phyloP scores from a whole-genome alignment of 2,888 invertebrate species.

The Cantharis rufa region DNA sequence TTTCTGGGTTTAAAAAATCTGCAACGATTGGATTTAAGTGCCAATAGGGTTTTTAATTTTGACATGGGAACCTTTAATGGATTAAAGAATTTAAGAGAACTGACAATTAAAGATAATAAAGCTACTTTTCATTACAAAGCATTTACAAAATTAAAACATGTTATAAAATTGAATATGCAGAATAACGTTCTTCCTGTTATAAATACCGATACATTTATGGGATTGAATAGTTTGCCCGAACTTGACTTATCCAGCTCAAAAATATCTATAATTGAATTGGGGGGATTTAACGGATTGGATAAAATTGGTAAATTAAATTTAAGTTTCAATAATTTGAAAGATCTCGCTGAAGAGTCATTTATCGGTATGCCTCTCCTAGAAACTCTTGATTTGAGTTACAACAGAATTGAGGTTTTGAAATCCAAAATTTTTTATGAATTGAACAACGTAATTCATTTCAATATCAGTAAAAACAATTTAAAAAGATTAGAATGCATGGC shows the following conservation, averaged over 20 bases:
- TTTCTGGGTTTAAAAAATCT: background rate
- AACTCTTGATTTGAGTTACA: background rate
- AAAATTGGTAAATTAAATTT: constrained; percentile 37
- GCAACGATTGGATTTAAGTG: constrained; percentile 41
- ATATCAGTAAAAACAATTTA: constrained; percentile 32
- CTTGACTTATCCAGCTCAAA: background rate
- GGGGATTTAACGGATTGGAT: background rate
- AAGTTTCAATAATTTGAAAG: constrained; percentile 28
- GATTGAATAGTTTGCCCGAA: background rate
- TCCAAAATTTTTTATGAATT: background rate
- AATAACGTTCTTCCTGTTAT: background rate
- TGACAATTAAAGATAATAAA: constrained; percentile 25
- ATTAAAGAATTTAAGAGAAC: constrained; percentile 20
- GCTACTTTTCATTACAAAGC: background rate
- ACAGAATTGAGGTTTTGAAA: background rate
- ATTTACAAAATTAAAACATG: background rate
- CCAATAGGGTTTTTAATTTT: background rate
- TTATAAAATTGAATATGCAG: background rate
- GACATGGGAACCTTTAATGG: background rate
- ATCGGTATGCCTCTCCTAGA: background rate
- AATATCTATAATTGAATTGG: background rate
- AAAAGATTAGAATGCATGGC: constrained; percentile 47
- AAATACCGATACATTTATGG: background rate
- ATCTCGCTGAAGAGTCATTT: background rate
- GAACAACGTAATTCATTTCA: background rate